Percentiles rank a stretch among this genome's conserved stretches.
phyloP scores from a whole-genome alignment of 1,140 invertebrate species.

The Pinna nobilis region DNA sequence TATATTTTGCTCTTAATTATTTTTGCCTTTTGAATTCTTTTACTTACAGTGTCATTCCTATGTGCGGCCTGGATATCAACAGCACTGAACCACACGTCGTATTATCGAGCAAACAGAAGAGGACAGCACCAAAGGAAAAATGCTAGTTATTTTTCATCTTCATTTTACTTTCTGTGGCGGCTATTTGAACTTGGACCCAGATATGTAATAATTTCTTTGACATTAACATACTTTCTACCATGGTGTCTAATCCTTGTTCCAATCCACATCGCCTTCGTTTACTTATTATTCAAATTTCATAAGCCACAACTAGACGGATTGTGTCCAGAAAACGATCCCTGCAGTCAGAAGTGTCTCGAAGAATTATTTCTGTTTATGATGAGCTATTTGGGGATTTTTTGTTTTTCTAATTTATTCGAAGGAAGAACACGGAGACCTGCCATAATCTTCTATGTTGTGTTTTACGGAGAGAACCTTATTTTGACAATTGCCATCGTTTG shows the following conservation, averaged over 20 bases:
- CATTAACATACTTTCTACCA: not conserved
- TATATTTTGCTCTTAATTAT: too few species aligned
- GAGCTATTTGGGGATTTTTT: not conserved
- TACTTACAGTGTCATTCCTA: not conserved
- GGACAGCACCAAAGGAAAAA: not conserved
- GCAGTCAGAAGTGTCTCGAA: not conserved
- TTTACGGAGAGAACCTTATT: not conserved
- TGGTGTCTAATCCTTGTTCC: not conserved
- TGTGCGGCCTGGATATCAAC: not conserved
- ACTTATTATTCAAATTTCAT: not conserved
- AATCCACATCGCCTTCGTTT: not conserved
- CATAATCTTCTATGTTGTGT: not conserved
- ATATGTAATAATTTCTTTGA: not conserved
- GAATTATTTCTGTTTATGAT: not conserved
- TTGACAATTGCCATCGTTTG: not conserved
- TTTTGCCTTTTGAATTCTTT: too few species aligned
- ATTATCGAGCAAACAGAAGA: not conserved
- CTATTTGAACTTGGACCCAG: not conserved
- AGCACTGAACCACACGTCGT: not conserved
- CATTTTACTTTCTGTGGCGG: not conserved
- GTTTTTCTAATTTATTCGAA: not conserved
- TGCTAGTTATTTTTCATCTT: not conserved
- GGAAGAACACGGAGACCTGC: not conserved
- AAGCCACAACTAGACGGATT: not conserved
- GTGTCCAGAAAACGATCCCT: not conserved